Conservation (phyloP, 1,140 invertebrate genomes). For the Marisa cornuarietis region DNA sequence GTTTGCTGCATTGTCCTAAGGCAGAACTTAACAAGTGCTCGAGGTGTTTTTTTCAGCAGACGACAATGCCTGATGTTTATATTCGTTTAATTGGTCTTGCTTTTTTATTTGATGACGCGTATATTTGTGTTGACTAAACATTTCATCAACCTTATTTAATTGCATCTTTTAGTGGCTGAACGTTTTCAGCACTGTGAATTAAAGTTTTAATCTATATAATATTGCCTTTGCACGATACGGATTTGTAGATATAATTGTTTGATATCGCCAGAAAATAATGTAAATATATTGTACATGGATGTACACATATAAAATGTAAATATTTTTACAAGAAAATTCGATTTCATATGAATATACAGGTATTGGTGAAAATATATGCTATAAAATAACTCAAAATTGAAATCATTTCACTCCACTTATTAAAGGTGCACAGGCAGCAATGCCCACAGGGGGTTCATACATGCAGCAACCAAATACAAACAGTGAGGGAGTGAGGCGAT, state of each 20-base stretch:
- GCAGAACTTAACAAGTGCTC: too few relatives aligned
- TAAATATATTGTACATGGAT: too few relatives aligned
- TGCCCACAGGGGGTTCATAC: slow-evolving; percentile 32
- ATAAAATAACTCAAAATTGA: not conserved
- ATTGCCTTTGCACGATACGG: too few relatives aligned
- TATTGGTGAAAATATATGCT: not conserved
- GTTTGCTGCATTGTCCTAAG: too few relatives aligned
- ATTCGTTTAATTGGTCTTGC: not conserved
- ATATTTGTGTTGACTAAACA: too few relatives aligned
- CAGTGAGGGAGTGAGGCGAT: slow-evolving; percentile 54
- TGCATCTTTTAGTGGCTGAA: too few relatives aligned
- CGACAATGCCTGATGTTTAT: not conserved
- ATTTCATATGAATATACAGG: not conserved
- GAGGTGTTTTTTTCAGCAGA: too few relatives aligned
- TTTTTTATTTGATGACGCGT: not conserved
- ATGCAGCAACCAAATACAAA: slow-evolving; percentile 55
- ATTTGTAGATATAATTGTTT: too few relatives aligned
- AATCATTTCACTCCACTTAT: not conserved
- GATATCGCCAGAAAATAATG: too few relatives aligned
- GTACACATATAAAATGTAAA: not conserved
- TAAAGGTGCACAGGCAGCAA: not conserved
- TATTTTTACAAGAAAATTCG: not conserved
- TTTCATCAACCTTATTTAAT: too few relatives aligned
- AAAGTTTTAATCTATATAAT: too few relatives aligned
- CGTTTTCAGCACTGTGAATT: too few relatives aligned